Base-by-base conservation (phyloP, 1,140 invertebrate species). In the Neomicropteryx cornuta region DNA sequence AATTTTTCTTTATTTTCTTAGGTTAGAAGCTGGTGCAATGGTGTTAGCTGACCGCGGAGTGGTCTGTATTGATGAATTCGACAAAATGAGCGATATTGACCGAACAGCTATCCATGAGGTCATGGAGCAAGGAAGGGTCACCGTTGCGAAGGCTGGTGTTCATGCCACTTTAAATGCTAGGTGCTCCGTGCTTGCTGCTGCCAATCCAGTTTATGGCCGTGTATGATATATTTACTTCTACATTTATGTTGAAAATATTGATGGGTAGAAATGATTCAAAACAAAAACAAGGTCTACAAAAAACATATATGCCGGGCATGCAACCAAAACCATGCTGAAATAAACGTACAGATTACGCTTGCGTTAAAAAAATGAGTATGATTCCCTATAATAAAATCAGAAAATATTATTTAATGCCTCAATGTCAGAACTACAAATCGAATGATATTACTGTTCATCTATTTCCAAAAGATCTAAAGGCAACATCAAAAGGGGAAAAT, bases 61-160 rank as follows among this genome's bases (percentile, higher is more conserved):
- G 31, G 95, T 99, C 33, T 99, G 96, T 57, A 99, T 99, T 58
- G 97, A 99, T 65, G 96, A 99, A 70, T 99, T 99, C 65, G 96
- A 99, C 68, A 99, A 99, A 71, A 99, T 99, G 97, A 93, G 92
- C n/a, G 97, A 99, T 56, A 90, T 97, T 38, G 96, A 99, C 70
- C 72, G 96, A 50, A 99, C 96, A 11, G 94, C 96, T 17, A 99
- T 99, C 44, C 97, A 99, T 58, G 96, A 99, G 74, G 94, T 98
- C 3, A 92, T 92, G 88, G 88, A 92, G 70, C 87, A 92, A 58
- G 87, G 87, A 16, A 72, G 90, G 51, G 95, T 99, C 2, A 98
- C 95, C 4, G 97, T 99, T 47, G 84, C 95, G 5, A 99, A 99
- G 70, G 96, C 96, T 33, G 97, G 97, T 19, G 97, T 99, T 47